Percentiles rank a stretch among this genome's conserved stretches.
These are phyloP conservation scores for Drosophila seguyi DNA, from an alignment of 1,140 invertebrate genomes.

Conservation along the genomic window DNA sequence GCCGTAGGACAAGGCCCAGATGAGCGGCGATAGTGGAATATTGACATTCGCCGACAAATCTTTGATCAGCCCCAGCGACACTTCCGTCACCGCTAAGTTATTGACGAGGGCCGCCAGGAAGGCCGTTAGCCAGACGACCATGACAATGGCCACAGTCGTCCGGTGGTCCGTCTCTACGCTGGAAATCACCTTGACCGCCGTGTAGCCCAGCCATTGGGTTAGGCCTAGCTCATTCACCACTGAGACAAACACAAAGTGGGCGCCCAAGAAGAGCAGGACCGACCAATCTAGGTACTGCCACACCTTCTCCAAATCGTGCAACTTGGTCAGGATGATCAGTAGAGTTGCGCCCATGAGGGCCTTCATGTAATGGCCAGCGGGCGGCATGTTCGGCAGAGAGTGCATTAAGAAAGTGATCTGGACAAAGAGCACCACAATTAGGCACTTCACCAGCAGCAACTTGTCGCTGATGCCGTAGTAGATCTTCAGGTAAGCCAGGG, in stretches of 20 bases:
- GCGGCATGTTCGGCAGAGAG: constrained; percentile 86
- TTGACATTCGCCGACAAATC: constrained; percentile 87
- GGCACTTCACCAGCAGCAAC: constrained; percentile 88
- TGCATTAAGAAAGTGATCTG: constrained; percentile 89
- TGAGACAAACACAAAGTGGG: constrained; percentile 92
- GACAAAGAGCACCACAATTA: constrained; percentile 87
- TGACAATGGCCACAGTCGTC: constrained; percentile 88
- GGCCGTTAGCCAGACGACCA: constrained; percentile 91
- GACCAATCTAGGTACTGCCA: constrained; percentile 91
- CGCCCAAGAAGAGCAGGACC: constrained; percentile 91
- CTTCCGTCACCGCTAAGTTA: constrained; percentile 92
- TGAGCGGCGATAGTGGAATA: constrained; percentile 88
- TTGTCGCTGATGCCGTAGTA: constrained; percentile 86
- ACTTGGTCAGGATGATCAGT: constrained; percentile 88
- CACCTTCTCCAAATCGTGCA: constrained; percentile 89
- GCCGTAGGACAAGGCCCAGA: constrained; percentile 91
- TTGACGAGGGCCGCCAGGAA: constrained; percentile 91
- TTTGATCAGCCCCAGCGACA: constrained; percentile 91
- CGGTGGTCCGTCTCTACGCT: constrained; percentile 87
- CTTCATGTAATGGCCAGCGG: too few relatives aligned
- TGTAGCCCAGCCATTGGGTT: constrained; percentile 87
- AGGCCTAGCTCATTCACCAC: constrained; percentile 89
- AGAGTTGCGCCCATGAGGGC: constrained; percentile 88
- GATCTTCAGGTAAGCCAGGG: constrained; percentile 46
- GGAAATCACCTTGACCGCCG: constrained; percentile 87